A percentile compares a stretch with the other conserved stretches of the same genome.
Conservation (phyloP, 1,140 invertebrate species). For the Pogonognathellus flavescens region DNA sequence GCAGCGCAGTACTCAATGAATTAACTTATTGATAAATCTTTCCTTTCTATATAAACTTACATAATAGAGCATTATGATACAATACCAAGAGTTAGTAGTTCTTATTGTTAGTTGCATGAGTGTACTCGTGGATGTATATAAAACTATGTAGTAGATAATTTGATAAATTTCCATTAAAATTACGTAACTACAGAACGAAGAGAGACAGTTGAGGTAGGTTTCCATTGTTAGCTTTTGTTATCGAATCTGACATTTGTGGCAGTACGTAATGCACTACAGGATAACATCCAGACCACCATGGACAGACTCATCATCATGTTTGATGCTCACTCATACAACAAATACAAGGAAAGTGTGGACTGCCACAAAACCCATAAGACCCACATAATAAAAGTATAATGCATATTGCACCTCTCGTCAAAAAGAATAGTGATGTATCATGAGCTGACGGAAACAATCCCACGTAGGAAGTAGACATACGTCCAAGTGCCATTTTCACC, state of each 20-base stretch:
- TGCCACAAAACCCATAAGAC: neutral
- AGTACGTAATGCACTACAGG: neutral
- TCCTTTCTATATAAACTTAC: neutral
- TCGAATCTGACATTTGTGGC: constrained; percentile 28
- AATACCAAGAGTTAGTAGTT: no score
- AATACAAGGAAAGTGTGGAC: constrained; percentile 8
- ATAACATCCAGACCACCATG: neutral
- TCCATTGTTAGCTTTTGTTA: constrained; percentile 21
- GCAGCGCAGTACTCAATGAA: neutral
- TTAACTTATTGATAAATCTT: neutral
- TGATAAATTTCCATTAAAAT: neutral
- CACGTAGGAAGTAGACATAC: neutral
- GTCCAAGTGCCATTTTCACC: constrained; percentile 26
- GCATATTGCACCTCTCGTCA: neutral
- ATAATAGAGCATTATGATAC: no score
- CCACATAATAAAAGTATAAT: neutral
- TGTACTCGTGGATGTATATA: neutral
- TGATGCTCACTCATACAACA: neutral
- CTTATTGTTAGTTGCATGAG: neutral
- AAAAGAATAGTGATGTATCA: constrained; percentile 50
- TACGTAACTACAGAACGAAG: neutral
- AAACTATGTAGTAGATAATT: neutral
- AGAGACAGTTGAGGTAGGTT: constrained; percentile 9
- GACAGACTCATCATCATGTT: neutral
- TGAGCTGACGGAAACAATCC: constrained; percentile 52